A percentile compares a stretch with the other conserved stretches of the same genome.
Conservation (phyloP, 2,797 vertebrate species). For the Rhadinocentrus ornatus region DNA sequence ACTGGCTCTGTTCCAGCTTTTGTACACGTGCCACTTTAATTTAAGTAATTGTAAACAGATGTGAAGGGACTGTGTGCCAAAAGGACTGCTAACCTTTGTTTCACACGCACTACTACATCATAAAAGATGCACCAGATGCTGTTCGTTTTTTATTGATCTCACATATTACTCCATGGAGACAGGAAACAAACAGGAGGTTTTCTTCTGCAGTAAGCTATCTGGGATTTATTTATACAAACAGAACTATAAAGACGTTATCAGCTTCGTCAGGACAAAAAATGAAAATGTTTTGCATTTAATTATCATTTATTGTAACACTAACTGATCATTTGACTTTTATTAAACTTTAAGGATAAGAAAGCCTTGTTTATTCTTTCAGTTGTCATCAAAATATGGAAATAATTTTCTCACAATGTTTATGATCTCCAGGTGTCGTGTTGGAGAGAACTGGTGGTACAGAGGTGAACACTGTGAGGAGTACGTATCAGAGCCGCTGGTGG, state of each 20-base stretch:
- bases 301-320: background rate
- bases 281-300: background rate
- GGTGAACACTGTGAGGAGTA: slow-evolving; percentile 97
- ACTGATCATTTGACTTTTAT: background rate
- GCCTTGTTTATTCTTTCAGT: background rate
- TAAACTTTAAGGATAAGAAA: background rate
- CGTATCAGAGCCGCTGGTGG: slow-evolving; percentile 92
- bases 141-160: slow-evolving; percentile 47
- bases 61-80: slow-evolving; percentile 29
- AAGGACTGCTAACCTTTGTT: slow-evolving; percentile 50
- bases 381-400: background rate
- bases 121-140: slow-evolving; percentile 60
- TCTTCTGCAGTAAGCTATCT: slow-evolving; percentile 26
- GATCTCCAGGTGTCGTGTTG: slow-evolving; percentile 90
- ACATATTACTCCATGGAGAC: slow-evolving; percentile 43
- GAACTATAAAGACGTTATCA: background rate
- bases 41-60: slow-evolving; percentile 45
- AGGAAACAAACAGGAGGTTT: slow-evolving; percentile 38
- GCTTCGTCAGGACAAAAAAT: slow-evolving; percentile 15
- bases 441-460: slow-evolving; percentile 98
- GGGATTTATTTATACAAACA: slow-evolving; percentile 19
- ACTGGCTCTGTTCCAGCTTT: slow-evolving; percentile 21
- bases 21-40: slow-evolving; percentile 15
- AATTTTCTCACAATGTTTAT: background rate
- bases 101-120: slow-evolving; percentile 52